phyloP scores from a whole-genome alignment of 35 echinoderm and acorn worm genomes.

The Apostichopus californicus region DNA sequence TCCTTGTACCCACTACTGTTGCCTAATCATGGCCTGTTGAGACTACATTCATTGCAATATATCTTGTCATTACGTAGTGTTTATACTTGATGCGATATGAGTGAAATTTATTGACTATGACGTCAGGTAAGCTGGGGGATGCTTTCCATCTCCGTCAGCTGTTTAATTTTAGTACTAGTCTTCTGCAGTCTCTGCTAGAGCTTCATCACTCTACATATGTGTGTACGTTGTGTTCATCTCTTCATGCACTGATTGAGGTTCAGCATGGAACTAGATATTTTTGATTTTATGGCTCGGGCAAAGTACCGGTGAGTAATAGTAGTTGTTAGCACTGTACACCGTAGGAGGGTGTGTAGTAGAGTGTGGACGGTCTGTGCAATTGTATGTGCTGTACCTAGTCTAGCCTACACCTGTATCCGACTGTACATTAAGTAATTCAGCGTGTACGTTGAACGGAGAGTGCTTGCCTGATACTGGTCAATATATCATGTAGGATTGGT shows the following conservation, averaged over 20 bases:
- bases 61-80: background rate
- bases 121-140: background rate
- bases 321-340: background rate
- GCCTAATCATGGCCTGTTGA: background rate
- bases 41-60: background rate
- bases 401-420: no score
- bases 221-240: background rate
- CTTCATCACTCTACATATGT: no score
- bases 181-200: background rate
- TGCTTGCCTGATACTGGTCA: no score
- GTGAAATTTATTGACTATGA: background rate
- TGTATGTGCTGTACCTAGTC: no score
- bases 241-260: background rate
- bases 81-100: background rate
- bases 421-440: no score
- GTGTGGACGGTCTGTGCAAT: no score
- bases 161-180: slow-evolving; percentile 1
- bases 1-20: background rate
- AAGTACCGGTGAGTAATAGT: background rate
- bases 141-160: slow-evolving; percentile 18
- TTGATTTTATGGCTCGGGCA: background rate
- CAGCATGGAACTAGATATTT: background rate
- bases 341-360: no score
- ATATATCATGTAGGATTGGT: no score
- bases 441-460: no score